A percentile compares a stretch with the other conserved stretches of the same genome.
Evolutionary conservation across 2,113 vertebrate genomes (phyloP).

Genomic region (Oncorhynchus masou): DNA sequence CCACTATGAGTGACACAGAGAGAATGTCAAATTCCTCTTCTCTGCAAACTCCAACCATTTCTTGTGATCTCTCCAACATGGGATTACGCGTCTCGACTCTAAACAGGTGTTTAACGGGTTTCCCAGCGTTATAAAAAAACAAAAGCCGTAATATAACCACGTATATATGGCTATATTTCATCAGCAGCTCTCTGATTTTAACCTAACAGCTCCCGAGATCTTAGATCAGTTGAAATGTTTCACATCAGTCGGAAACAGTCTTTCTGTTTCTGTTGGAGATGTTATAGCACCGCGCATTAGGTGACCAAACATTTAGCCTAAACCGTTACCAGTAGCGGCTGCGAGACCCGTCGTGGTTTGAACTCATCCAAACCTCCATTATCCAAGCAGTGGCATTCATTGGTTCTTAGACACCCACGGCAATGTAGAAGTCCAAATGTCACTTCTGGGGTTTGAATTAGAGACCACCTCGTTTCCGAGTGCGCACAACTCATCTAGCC

Average conservation of each 20-base stretch:
- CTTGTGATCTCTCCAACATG: slow-evolving; percentile 50
- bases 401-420: not conserved
- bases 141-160: not conserved
- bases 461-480: not conserved
- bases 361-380: slow-evolving; percentile 46
- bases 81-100: slow-evolving; percentile 2
- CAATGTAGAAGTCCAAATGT: not conserved
- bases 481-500: not conserved
- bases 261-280: slow-evolving; percentile 17
- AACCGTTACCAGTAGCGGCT: slow-evolving; percentile 33
- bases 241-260: slow-evolving; percentile 42
- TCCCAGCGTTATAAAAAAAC: not conserved
- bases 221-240: slow-evolving; percentile 41
- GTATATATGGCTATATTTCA: slow-evolving; percentile 37
- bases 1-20: slow-evolving; percentile 83
- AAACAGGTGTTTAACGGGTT: slow-evolving; percentile 18
- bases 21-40: slow-evolving; percentile 77
- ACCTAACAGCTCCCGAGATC: slow-evolving; percentile 10
- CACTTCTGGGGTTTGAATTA: not conserved
- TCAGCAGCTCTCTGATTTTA: slow-evolving; percentile 26
- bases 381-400: not conserved
- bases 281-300: slow-evolving; percentile 15
- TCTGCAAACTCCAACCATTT: slow-evolving; percentile 80
- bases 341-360: slow-evolving; percentile 31
- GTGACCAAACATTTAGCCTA: slow-evolving; percentile 43